phyloP scores from a whole-genome alignment of 2,888 invertebrate species.

The Gibbula magus region DNA sequence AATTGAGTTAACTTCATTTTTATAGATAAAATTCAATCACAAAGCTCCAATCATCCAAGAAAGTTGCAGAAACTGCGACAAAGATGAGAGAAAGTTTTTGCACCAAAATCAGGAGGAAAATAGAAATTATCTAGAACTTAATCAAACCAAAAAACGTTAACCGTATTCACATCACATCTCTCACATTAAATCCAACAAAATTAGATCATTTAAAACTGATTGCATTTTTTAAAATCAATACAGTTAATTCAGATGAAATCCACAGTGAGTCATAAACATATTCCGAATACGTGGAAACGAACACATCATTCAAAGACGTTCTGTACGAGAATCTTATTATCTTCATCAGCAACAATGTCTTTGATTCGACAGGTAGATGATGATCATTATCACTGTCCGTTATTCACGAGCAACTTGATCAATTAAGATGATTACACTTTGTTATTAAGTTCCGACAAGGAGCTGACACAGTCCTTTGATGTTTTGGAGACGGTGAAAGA shows the following conservation, averaged over 20 bases:
- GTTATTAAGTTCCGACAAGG: background rate
- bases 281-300: background rate
- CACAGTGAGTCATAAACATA: background rate
- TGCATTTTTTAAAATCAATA: background rate
- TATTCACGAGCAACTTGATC: conserved; percentile 5
- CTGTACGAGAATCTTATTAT: background rate
- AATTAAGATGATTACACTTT: conserved; percentile 5
- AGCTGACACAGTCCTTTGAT: background rate
- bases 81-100: too few species aligned
- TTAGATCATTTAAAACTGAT: background rate
- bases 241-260: background rate
- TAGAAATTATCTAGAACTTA: too few species aligned
- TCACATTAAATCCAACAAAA: background rate
- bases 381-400: background rate
- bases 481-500: background rate
- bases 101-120: too few species aligned
- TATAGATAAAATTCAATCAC: too few species aligned
- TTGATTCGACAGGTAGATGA: conserved; percentile 11
- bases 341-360: background rate
- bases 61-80: too few species aligned
- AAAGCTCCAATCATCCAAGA: too few species aligned
- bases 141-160: too few species aligned
- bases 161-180: background rate
- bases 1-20: too few species aligned
- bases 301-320: background rate